Evolutionary conservation across 2,797 vertebrate species (phyloP).

Genomic region (Eurystomus glaucurus): DNA sequence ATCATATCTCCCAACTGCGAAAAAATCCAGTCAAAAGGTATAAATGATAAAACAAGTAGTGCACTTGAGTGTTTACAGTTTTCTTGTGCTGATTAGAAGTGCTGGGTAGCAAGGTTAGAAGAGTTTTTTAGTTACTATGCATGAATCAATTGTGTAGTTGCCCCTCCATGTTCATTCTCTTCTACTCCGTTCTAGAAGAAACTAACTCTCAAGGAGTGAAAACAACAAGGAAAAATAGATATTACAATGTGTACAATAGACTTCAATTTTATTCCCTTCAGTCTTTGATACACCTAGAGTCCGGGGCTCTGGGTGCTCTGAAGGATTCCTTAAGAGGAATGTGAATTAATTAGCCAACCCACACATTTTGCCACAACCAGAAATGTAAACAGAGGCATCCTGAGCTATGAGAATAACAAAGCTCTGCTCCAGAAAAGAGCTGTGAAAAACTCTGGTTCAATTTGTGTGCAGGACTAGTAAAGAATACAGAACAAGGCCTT

Average conservation of each 20-base stretch:
- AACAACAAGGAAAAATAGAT: neutral
- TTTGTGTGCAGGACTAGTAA: neutral
- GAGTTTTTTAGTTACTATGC: neutral
- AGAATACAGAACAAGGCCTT: neutral
- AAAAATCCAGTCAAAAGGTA: constrained; percentile 99
- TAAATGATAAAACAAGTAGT: neutral
- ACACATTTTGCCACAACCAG: neutral
- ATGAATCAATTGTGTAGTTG: neutral
- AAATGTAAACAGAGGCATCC: neutral
- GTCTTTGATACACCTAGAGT: neutral
- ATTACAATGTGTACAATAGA: neutral
- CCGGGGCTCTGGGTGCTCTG: neutral
- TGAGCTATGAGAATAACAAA: neutral
- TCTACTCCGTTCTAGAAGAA: neutral
- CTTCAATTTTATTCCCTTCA: neutral
- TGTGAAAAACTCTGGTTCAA: neutral
- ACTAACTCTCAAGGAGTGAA: fast-evolving
- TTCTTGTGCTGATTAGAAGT: neutral
- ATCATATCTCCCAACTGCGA: constrained; percentile 99
- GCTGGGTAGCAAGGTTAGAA: neutral
- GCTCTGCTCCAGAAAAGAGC: neutral
- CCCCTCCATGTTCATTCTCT: neutral
- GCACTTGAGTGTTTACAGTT: neutral
- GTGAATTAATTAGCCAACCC: neutral
- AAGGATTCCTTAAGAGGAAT: neutral